Conservation (phyloP, 2,113 vertebrate genomes). For the Xenopus tropicalis region UCB_Xtro_10.0 CM004449.2:116686501-116687000, state of each 20-base stretch:
- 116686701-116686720: constrained; percentile 14
- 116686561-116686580: not conserved
- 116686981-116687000: too few relatives aligned
- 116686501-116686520: not conserved
- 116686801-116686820: constrained; percentile 43
- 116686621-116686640: not conserved
- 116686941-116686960: too few relatives aligned
- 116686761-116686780: constrained; percentile 30
- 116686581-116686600: not conserved
- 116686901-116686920: too few relatives aligned
- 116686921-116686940: too few relatives aligned
- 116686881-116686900: not conserved
- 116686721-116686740: constrained; percentile 43
- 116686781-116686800: constrained; percentile 38
- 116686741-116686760: constrained; percentile 35
- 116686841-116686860: not conserved
- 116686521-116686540: not conserved
- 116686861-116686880: not conserved
- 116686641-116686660: constrained; percentile 2
- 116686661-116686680: constrained; percentile 12
- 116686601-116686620: not conserved
- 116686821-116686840: constrained; percentile 44
- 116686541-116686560: not conserved
- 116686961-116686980: too few relatives aligned
- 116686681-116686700: not conserved